These are phyloP conservation scores for Cuculus canorus DNA, from an alignment of 2,797 vertebrate genomes.

Conservation along the genomic window DNA sequence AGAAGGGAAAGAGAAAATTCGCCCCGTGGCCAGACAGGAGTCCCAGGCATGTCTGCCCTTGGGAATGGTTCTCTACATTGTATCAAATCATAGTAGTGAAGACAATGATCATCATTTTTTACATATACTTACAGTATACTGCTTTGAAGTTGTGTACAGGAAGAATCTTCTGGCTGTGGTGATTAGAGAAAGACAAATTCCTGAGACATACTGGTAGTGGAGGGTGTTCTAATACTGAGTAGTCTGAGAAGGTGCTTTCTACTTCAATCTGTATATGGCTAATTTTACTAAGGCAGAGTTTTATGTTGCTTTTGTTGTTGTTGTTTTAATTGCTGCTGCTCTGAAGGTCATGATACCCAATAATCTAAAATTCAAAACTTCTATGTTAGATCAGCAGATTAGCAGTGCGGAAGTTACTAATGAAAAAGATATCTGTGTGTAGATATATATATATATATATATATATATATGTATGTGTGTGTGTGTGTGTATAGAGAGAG, in stretches of 20 bases:
- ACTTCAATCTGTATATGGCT: not conserved
- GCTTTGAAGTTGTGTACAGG: not conserved
- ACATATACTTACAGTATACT: not conserved
- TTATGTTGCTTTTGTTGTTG: accelerated
- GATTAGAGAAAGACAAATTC: not conserved
- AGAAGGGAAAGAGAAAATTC: not conserved
- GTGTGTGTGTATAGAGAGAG: too few species aligned
- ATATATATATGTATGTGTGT: too few species aligned
- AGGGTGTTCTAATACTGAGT: not conserved
- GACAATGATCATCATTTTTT: not conserved
- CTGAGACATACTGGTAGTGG: not conserved
- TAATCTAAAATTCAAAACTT: not conserved
- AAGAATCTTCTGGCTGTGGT: not conserved
- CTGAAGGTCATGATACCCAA: not conserved
- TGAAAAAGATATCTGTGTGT: not conserved
- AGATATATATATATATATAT: too few species aligned
- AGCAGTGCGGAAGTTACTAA: not conserved
- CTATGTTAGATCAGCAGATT: not conserved
- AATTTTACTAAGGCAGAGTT: not conserved
- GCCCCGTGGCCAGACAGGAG: not conserved
- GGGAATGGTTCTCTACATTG: accelerated
- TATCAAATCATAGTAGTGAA: not conserved
- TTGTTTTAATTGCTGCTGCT: not conserved
- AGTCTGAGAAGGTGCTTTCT: not conserved
- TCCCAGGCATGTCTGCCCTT: not conserved